Conservation (phyloP, 2,888 invertebrate species). For the Hydropsyche betteni region DNA sequence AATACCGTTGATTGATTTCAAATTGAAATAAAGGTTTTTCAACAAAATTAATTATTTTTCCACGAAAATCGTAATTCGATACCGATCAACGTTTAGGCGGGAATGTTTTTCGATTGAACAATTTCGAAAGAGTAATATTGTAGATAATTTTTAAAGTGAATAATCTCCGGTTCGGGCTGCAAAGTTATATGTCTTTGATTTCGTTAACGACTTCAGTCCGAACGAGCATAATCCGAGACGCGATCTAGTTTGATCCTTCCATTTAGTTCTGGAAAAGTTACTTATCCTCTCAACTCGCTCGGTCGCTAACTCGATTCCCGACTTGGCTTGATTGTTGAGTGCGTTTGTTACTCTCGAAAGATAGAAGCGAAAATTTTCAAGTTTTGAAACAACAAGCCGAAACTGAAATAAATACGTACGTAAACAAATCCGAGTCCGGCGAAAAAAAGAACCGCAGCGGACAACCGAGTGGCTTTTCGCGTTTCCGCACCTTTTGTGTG, state of each 20-base stretch:
- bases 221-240: conserved; percentile 26
- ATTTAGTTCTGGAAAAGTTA: conserved; percentile 23
- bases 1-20: too few relatives aligned
- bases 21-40: too few relatives aligned
- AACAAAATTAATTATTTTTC: too few relatives aligned
- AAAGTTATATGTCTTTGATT: conserved; percentile 26
- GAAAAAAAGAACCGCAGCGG: too few relatives aligned
- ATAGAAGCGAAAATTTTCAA: conserved; percentile 17
- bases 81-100: too few relatives aligned
- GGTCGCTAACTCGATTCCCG: conserved; percentile 26
- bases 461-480: too few relatives aligned
- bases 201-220: conserved; percentile 21
- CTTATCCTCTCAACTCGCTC: neutral
- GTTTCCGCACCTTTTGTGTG: too few relatives aligned
- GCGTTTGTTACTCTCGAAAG: conserved; percentile 17
- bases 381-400: neutral
- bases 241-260: conserved; percentile 30
- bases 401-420: too few relatives aligned
- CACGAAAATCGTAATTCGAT: too few relatives aligned
- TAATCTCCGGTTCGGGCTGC: conserved; percentile 5
- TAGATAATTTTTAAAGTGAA: neutral
- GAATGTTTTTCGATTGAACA: too few relatives aligned
- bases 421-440: too few relatives aligned
- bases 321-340: conserved; percentile 20
- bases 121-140: too few relatives aligned